A percentile compares a stretch with the other conserved stretches of the same genome.
phyloP scores from a whole-genome alignment of 2,888 invertebrate species.

The Cotesia congregata region DNA sequence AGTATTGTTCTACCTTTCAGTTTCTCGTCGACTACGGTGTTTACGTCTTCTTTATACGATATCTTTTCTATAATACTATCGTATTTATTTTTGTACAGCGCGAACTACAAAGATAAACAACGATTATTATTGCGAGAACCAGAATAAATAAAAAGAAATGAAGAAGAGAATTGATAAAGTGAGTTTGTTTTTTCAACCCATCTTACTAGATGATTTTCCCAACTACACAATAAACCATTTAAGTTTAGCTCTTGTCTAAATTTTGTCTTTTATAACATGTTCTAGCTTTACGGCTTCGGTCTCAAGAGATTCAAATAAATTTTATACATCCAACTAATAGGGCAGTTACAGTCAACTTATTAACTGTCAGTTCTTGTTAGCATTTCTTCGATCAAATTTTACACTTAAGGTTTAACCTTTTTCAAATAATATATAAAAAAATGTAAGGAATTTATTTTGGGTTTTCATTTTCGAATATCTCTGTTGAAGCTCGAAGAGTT shows the following conservation, averaged over 20 bases:
- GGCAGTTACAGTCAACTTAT: no score
- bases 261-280: not conserved
- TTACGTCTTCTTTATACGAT: slow-evolving; percentile 24
- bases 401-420: no score
- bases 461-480: no score
- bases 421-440: no score
- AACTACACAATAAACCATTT: slow-evolving; percentile 22
- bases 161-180: slow-evolving; percentile 23
- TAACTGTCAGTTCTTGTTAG: no score
- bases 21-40: not conserved
- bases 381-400: no score
- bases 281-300: not conserved
- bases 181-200: slow-evolving; percentile 18
- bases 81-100: slow-evolving; percentile 24
- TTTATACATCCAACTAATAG: not conserved
- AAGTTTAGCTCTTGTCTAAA: not conserved
- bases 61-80: not conserved
- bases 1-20: not conserved
- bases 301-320: slow-evolving; percentile 19
- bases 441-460: no score
- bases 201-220: not conserved
- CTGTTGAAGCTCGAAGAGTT: not conserved
- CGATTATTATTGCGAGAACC: slow-evolving; percentile 28
- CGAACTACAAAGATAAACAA: slow-evolving; percentile 34
- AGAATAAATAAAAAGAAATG: slow-evolving; percentile 10